Conservation (phyloP, 2,888 invertebrate genomes). For the Monoplex corrugatus region DNA sequence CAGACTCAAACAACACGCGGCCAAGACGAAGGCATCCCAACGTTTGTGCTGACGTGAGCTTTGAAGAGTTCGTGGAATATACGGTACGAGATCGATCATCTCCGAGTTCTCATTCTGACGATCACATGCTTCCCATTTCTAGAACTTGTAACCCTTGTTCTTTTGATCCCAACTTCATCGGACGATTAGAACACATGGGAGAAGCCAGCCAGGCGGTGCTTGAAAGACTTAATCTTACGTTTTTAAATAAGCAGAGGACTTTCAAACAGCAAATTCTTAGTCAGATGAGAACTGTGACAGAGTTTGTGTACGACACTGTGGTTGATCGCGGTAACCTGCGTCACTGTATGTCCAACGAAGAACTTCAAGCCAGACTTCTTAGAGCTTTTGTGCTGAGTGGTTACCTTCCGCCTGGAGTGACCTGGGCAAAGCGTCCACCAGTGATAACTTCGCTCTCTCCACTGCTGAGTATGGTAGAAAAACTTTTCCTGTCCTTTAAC, state of each 20-base stretch:
- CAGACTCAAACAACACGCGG: background rate
- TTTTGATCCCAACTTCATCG: constrained; percentile 58
- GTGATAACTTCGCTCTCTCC: background rate
- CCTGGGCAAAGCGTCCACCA: background rate
- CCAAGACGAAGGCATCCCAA: background rate
- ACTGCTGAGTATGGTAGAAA: background rate
- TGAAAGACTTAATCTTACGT: constrained; percentile 48
- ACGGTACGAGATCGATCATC: constrained; percentile 43
- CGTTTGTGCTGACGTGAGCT: constrained; percentile 49
- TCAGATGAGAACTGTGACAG: constrained; percentile 25
- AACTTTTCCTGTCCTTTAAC: constrained; percentile 1
- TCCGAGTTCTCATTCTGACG: constrained; percentile 46
- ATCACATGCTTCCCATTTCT: constrained; percentile 59
- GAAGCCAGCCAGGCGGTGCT: constrained; percentile 54
- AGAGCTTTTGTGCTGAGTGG: constrained; percentile 33
- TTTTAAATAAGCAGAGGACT: background rate
- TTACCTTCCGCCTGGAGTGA: background rate
- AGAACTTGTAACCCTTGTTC: constrained; percentile 60
- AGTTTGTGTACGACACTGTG: constrained; percentile 46
- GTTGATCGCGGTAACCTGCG: constrained; percentile 14
- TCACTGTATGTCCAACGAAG: constrained; percentile 20
- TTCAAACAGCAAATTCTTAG: background rate
- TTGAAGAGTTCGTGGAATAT: constrained; percentile 60
- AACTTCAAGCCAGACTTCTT: constrained; percentile 30
- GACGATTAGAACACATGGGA: constrained; percentile 60